phyloP scores from a whole-genome alignment of 2,113 vertebrate species.

The Poeciliopsis prolifica region DNA sequence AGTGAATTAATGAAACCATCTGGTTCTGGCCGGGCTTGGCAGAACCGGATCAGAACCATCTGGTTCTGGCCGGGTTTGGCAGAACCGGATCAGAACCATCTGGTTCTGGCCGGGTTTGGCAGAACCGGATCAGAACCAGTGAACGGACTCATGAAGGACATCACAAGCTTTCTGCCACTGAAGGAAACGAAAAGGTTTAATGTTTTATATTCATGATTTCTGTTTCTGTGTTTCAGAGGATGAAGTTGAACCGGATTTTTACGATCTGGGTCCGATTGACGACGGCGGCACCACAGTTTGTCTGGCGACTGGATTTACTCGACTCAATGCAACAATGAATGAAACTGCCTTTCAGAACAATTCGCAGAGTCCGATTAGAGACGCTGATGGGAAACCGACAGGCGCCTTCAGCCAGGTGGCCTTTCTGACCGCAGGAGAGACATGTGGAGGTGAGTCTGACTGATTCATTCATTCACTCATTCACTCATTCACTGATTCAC shows the following conservation, averaged over 20 bases:
- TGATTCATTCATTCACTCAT: too few relatives aligned
- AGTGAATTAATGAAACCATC: neutral
- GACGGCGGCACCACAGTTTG: rapidly evolving
- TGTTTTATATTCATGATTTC: neutral
- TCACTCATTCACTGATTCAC: too few relatives aligned
- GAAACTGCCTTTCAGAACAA: rapidly evolving
- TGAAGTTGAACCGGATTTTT: rapidly evolving
- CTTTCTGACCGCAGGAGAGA: rapidly evolving
- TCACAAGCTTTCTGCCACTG: too few relatives aligned
- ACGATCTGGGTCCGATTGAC: neutral
- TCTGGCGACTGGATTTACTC: conserved; percentile 69
- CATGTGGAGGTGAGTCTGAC: neutral
- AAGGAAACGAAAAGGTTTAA: neutral
- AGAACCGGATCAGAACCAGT: neutral
- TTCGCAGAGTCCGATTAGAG: neutral
- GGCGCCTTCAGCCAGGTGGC: conserved; percentile 50
- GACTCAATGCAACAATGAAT: rapidly evolving
- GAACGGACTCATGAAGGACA: too few relatives aligned
- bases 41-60: neutral
- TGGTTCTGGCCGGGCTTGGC: too few relatives aligned
- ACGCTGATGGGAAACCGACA: neutral
- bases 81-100: neutral
- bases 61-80: too few relatives aligned
- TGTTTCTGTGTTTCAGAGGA: conserved; percentile 54
- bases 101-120: too few relatives aligned